Base-by-base conservation (phyloP, 2,797 vertebrate species). In the Smutsia gigantea region DNA sequence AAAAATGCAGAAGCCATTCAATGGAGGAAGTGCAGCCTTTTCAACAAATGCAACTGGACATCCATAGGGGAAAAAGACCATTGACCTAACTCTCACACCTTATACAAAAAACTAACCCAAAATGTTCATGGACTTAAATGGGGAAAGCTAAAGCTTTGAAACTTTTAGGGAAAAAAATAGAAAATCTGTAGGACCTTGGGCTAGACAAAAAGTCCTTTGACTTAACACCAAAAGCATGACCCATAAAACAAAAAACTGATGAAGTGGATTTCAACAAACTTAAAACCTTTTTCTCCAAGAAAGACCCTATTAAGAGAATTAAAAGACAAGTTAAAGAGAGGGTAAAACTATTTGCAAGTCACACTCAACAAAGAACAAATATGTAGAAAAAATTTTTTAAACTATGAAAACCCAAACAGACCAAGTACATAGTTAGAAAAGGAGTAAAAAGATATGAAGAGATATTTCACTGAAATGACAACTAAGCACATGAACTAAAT, bases 371-470 rank as follows among this genome's bases (percentile, higher is more conserved):
- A 87, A 87, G 10, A 2, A 82, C 19, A 69, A 7, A 8, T 83
- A 64, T 78, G 11, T 13, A 79, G 90, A 79, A 88, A 84, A 74
- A n/a, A 81, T 59, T 57, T 55, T 93, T 59, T 4, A 93, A 83
- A 91, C 25, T 75, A 46, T 72, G 37, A 90, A 37, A n/a, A 72
- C 74, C 69, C 90, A 74, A 74, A 75, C 15, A 46, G 68, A 82
- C 21, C 51, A 82, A 90, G 87, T 71, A 55, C 51, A 51, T 39
- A 64, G 84, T 88, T 66, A 31, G 59, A 87, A 95, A 92, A 85
- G 42, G 23, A 10, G n/a, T 66, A 39, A 51, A 53, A 87, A 53
- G 11, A 66, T 29, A 61, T 39, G 31, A 63, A 93, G 1, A 93
- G 53, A 69, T 14, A 51, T 87, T 77, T 79, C n/a, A 87, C 31